Base-by-base conservation (phyloP, 2,113 vertebrate genomes). In the Xiphophorus hellerii region DNA sequence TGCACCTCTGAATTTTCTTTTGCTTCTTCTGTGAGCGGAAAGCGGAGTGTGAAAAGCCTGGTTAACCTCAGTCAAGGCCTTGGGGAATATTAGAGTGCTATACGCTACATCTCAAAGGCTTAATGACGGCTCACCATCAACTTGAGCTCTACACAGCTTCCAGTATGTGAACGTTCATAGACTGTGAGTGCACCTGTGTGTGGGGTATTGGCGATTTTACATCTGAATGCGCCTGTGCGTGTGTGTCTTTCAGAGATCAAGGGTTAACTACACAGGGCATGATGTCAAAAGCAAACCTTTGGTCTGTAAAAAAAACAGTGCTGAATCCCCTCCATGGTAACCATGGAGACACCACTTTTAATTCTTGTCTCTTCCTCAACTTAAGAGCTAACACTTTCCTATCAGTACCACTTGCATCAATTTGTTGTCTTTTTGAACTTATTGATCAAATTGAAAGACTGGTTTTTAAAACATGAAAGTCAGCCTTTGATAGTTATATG, bases 261-360 rank as follows among this genome's bases (percentile, higher is more conserved):
- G 85, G 88, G 91, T 93, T 93, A 92, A 93, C 91, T 87, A 84
- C 89, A 87, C 30, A 82, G 88, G 89, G 82, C 88, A 88, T 8
- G 14, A 62, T 84, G 90, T 92, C 87, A 88, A 84, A 90, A 83
- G 85, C 81, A 84, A 84, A 88, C 86, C 82, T 90, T 87, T 81
- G 80, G 80, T 80, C 4, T 80, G 73, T 86, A 60, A 85, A 90
- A 85, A 90, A 58, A 90, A 85, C 73, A 84, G 78, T 73, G 80
- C 71, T n/a, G 73, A 84, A 82, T 84, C 77, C 79, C 70, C 62
- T 87, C 78, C 66, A 81, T 79, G 60, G 91, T 93, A 92, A 76
- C 92, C 88, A 92, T 92, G 88, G 91, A 86, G 89, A 93, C 84
- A 31, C 76, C 42, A 10, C 66, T 85, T 58, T 80, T 87, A 87